A percentile compares a stretch with the other conserved stretches of the same genome.
Evolutionary conservation across 30 jellyfish, hydroid and myxozoan genomes (phyloP).

Genomic region (Calvadosia cruxmelitensis): DNA sequence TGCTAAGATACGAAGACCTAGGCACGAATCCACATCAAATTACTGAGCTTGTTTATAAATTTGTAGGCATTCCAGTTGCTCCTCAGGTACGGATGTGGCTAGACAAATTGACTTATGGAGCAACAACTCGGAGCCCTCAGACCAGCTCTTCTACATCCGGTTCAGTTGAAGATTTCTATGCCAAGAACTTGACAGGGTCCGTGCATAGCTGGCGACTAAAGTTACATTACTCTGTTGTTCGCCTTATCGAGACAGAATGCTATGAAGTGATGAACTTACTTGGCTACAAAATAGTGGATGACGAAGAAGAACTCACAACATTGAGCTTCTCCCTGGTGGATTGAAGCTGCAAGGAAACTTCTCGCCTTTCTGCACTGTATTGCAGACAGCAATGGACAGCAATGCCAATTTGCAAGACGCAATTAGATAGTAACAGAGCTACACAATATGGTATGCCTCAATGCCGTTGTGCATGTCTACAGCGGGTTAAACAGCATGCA

Average conservation of each 20-base stretch:
- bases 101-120: conserved; percentile 75
- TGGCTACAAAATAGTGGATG: conserved; percentile 96
- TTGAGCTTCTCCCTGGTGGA: conserved; percentile 85
- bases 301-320: conserved; percentile 97
- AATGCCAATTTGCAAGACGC: no score
- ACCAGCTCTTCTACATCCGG: conserved; percentile 95
- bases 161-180: conserved; percentile 85
- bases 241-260: conserved; percentile 94
- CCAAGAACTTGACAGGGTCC: conserved; percentile 86
- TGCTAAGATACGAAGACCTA: conserved; percentile 93
- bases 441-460: no score
- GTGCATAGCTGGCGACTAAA: conserved; percentile 96
- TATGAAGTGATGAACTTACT: conserved; percentile 97
- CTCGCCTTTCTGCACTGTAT: no score
- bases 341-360: no score
- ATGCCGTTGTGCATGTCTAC: no score
- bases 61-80: conserved; percentile 96
- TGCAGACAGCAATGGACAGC: no score
- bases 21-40: conserved; percentile 99
- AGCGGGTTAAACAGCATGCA: no score
- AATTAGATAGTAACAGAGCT: no score
- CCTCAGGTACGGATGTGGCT: conserved; percentile 99
- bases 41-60: conserved; percentile 87
- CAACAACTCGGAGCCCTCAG: conserved; percentile 76
- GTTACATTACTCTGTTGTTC: conserved; percentile 73